Conservation (phyloP, 2,113 vertebrate genomes). For the Solea senegalensis region DNA sequence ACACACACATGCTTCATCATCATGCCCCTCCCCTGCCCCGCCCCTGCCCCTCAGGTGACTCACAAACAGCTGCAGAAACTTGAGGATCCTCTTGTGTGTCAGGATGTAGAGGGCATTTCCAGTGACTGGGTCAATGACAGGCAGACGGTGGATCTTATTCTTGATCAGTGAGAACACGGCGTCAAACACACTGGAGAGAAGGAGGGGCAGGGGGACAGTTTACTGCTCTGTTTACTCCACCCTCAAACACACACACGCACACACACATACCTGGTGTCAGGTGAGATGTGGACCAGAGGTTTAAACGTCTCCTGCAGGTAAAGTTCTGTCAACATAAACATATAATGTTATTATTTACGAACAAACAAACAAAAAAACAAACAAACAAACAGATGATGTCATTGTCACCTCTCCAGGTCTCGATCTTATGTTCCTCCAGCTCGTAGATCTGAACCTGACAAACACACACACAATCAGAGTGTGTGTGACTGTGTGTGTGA, state of each 20-base stretch:
- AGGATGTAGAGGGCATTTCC: slow-evolving; percentile 99
- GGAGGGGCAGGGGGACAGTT: not conserved
- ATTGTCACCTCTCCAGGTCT: slow-evolving; percentile 92
- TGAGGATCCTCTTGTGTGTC: slow-evolving; percentile 99
- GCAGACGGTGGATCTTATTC: slow-evolving; percentile 98
- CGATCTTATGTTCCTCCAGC: slow-evolving; percentile 97
- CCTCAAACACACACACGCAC: not conserved
- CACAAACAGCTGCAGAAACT: slow-evolving; percentile 99
- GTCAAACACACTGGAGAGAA: slow-evolving; percentile 86
- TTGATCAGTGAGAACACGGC: slow-evolving; percentile 96
- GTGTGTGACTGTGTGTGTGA: slow-evolving; percentile 30
- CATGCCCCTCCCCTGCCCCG: not conserved
- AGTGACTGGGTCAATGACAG: slow-evolving; percentile 95
- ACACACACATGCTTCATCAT: not conserved
- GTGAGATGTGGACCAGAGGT: slow-evolving; percentile 97
- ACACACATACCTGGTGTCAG: slow-evolving; percentile 90
- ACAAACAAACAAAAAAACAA: not conserved
- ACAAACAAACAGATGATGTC: no score
- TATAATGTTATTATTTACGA: not conserved
- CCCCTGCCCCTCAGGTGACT: slow-evolving; percentile 73
- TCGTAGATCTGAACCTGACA: slow-evolving; percentile 98
- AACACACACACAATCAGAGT: not conserved
- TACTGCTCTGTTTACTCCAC: not conserved
- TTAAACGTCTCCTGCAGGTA: slow-evolving; percentile 99
- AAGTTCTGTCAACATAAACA: slow-evolving; percentile 84